These are phyloP conservation scores for Passer domesticus DNA, from an alignment of 2,113 vertebrate species.

Conservation along the genomic window DNA sequence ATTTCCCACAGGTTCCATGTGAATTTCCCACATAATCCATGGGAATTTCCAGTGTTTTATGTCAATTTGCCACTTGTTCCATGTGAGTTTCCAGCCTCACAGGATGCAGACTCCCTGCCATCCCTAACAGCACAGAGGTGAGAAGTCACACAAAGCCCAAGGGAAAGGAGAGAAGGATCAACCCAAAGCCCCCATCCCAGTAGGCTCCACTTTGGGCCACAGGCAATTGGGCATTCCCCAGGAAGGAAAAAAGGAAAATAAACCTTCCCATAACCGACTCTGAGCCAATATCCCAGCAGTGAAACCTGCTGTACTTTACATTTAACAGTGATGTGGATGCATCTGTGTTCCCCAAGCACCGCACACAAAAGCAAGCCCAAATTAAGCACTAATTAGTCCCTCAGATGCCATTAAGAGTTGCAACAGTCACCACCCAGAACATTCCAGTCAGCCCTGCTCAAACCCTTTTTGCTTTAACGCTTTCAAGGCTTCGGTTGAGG, in stretches of 20 bases:
- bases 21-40: neutral
- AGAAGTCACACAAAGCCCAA: too few relatives aligned
- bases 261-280: accelerated
- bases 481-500: neutral
- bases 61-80: neutral
- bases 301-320: neutral
- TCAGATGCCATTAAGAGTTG: neutral
- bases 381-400: neutral
- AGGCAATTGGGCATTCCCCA: neutral
- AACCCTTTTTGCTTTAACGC: neutral
- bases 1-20: too few relatives aligned
- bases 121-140: neutral
- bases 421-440: neutral
- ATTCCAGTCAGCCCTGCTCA: accelerated
- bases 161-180: neutral
- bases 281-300: neutral
- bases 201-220: neutral
- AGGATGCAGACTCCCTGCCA: neutral
- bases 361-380: neutral
- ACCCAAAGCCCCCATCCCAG: neutral
- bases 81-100: neutral
- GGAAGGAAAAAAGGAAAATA: neutral
- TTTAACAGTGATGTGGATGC: accelerated
- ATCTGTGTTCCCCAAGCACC: accelerated
- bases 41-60: neutral